Conservation (phyloP, 2,888 invertebrate genomes). For the Bellardia pandia region DNA sequence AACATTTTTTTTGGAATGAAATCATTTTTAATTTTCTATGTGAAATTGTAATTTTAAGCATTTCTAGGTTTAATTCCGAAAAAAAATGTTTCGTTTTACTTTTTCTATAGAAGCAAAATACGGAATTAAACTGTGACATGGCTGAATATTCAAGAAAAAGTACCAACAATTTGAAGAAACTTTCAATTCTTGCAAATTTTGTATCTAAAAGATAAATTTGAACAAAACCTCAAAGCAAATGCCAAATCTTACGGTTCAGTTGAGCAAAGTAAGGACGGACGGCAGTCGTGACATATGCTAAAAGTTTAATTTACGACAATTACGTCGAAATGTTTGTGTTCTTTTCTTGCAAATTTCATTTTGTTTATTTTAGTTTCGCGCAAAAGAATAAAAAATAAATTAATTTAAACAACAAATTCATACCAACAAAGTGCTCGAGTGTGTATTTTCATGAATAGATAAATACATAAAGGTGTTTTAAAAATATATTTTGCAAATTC, state of each 20-base stretch:
- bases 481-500: constrained; percentile 54
- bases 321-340: constrained; percentile 29
- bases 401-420: constrained; percentile 8
- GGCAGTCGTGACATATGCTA: constrained; percentile 48
- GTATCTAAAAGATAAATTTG: not conserved
- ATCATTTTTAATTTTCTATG: no score
- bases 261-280: not conserved
- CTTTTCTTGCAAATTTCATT: not conserved
- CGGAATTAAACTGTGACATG: no score
- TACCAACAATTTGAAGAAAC: no score
- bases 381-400: constrained; percentile 30
- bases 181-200: not conserved
- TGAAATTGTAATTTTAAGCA: no score
- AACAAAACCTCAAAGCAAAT: not conserved
- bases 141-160: not conserved
- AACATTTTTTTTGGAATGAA: no score
- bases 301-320: constrained; percentile 65
- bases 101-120: not conserved
- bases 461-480: constrained; percentile 44
- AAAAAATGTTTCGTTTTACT: no score
- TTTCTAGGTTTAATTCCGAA: no score
- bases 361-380: constrained; percentile 38
- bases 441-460: not conserved
- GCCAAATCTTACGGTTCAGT: not conserved
- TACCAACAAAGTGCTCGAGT: not conserved